These are phyloP conservation scores for Agapostemon virescens DNA, from an alignment of 2,888 invertebrate genomes.

Conservation along the genomic window DNA sequence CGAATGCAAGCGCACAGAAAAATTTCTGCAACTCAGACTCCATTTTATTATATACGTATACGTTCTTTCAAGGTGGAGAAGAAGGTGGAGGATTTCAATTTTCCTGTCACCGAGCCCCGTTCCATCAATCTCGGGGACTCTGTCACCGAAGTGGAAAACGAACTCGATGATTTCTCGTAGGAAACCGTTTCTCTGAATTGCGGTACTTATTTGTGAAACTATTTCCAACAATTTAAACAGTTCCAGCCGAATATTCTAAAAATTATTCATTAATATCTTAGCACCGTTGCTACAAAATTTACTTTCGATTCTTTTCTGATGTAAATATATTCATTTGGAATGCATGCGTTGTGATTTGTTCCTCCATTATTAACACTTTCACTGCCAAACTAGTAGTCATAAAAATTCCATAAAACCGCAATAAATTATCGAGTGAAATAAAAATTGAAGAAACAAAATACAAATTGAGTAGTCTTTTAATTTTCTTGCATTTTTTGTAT, in stretches of 20 bases:
- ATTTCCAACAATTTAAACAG: neutral
- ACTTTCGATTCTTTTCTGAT: neutral
- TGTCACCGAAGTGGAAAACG: slow-evolving; percentile 67
- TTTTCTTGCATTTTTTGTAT: too few relatives aligned
- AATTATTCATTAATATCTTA: neutral
- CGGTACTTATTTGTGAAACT: slow-evolving; percentile 15
- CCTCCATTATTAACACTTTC: too few relatives aligned
- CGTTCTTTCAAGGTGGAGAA: slow-evolving; percentile 30
- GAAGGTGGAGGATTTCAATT: slow-evolving; percentile 65
- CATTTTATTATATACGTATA: slow-evolving; percentile 28
- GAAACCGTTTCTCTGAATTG: slow-evolving; percentile 45
- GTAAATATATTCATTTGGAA: neutral
- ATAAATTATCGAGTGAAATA: too few relatives aligned
- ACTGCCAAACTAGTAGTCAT: too few relatives aligned
- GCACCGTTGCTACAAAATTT: neutral
- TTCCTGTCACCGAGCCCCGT: slow-evolving; percentile 64
- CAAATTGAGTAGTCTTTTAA: too few relatives aligned
- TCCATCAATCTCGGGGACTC: slow-evolving; percentile 67
- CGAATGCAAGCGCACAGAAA: slow-evolving; percentile 46
- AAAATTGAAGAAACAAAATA: too few relatives aligned
- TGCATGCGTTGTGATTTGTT: too few relatives aligned
- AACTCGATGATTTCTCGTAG: slow-evolving; percentile 65
- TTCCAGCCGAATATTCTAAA: neutral
- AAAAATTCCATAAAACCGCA: too few relatives aligned
- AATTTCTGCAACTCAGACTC: slow-evolving; percentile 58